Conservation (phyloP, 2,797 vertebrate species). For the Gymnoscopelus braueri region DNA sequence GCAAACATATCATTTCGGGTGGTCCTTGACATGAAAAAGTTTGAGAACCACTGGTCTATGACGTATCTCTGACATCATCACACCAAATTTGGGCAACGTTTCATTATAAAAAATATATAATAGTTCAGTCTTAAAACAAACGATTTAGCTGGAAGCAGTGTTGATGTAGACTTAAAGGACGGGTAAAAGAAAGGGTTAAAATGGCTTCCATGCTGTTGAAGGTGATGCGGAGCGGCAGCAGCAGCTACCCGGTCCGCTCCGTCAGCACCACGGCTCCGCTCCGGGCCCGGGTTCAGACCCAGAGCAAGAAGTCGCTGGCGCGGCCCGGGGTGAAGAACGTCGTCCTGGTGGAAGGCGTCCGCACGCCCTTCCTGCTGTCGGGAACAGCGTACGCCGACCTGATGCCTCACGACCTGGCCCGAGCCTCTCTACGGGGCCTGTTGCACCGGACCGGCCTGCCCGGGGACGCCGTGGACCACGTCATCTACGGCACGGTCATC, state of each 20-base stretch:
- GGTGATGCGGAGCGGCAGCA: conserved; percentile 77
- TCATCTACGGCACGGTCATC: conserved; percentile 94
- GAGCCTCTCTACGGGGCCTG: conserved; percentile 90
- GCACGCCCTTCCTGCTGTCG: conserved; percentile 90
- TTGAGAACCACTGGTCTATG: too few relatives aligned
- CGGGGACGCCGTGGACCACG: conserved; percentile 90
- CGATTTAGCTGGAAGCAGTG: too few relatives aligned
- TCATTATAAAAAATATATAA: too few relatives aligned
- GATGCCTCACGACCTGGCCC: conserved; percentile 95
- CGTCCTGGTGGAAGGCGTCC: conserved; percentile 94
- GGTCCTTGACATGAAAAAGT: too few relatives aligned
- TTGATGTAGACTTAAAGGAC: too few relatives aligned
- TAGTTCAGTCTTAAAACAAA: too few relatives aligned
- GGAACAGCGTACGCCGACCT: conserved; percentile 94
- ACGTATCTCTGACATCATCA: too few relatives aligned
- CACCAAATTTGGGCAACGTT: too few relatives aligned
- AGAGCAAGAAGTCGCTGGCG: conserved; percentile 89
- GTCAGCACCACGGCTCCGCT: conserved; percentile 85
- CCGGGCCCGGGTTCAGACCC: conserved; percentile 83
- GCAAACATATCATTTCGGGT: too few relatives aligned
- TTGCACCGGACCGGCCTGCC: conserved; percentile 85
- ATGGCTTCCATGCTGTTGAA: conserved; percentile 91
- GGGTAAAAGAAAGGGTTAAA: conserved; percentile 37
- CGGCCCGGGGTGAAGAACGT: conserved; percentile 90
- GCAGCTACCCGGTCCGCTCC: conserved; percentile 63